Evolutionary conservation across 1,140 invertebrate genomes (phyloP).

Genomic region (Pseudomyrmex concolor): DNA sequence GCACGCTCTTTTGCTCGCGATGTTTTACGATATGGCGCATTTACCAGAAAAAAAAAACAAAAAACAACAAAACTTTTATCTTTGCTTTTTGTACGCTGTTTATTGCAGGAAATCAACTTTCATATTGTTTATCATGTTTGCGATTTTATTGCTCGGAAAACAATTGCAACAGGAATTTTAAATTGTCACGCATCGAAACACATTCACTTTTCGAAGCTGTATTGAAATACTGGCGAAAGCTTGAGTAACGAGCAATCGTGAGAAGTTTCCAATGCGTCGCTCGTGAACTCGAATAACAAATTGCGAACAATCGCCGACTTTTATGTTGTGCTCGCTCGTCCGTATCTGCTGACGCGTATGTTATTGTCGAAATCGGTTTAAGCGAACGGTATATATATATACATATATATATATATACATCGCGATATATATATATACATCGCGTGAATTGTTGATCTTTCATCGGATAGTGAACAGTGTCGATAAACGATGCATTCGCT

Average conservation of each 20-base stretch:
- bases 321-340: background rate
- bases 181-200: background rate
- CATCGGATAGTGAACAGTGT: conserved; percentile 26
- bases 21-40: background rate
- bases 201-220: conserved; percentile 24
- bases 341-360: conserved; percentile 11
- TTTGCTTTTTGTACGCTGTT: too few species aligned
- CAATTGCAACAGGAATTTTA: background rate
- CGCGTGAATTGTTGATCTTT: conserved; percentile 39
- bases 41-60: too few species aligned
- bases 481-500: conserved; percentile 20
- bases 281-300: conserved; percentile 29
- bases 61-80: too few species aligned
- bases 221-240: background rate
- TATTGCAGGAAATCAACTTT: too few species aligned
- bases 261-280: conserved; percentile 36
- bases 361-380: conserved; percentile 46
- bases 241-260: conserved; percentile 4
- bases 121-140: background rate
- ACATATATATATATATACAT: too few species aligned
- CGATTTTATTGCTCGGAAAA: background rate
- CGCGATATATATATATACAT: too few species aligned
- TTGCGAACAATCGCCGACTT: conserved; percentile 43
- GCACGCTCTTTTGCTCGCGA: background rate
- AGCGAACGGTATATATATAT: conserved; percentile 6